phyloP scores from a whole-genome alignment of 2,888 invertebrate species.

The Lasioglossum leucozonium region DNA sequence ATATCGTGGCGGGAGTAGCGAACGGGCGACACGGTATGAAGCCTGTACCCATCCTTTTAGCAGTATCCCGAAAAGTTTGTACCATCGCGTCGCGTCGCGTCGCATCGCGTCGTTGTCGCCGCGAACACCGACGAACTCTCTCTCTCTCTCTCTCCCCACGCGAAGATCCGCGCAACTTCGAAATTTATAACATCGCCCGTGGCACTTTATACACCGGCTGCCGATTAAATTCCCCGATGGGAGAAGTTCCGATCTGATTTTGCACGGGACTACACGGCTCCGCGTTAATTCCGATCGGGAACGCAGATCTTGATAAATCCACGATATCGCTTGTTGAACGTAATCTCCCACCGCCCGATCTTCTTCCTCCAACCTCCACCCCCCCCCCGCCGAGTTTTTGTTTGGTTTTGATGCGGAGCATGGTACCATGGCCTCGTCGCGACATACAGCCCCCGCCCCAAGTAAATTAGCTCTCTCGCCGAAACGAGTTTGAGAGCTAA shows the following conservation, averaged over 20 bases:
- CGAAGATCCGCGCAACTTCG: constrained; percentile 40
- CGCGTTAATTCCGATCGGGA: constrained; percentile 46
- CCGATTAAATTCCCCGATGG: constrained; percentile 41
- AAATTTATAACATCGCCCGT: constrained; percentile 40
- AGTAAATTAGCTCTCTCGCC: background rate
- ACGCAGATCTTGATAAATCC: constrained; percentile 20
- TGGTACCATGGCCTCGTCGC: background rate
- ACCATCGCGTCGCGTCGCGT: background rate
- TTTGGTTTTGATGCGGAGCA: background rate
- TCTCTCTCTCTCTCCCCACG: too few species aligned
- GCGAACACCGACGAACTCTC: background rate
- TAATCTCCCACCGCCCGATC: background rate
- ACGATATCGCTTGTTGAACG: constrained; percentile 11
- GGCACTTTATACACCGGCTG: constrained; percentile 27
- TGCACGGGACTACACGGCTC: background rate
- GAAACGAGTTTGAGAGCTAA: background rate
- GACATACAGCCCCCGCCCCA: background rate
- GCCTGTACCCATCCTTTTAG: background rate
- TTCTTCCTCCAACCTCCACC: too few species aligned
- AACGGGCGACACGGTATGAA: background rate
- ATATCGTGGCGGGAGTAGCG: constrained; percentile 19
- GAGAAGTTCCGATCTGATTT: constrained; percentile 40
- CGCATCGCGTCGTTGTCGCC: background rate
- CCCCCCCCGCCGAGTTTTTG: background rate
- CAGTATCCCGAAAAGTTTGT: background rate